A percentile compares a stretch with the other conserved stretches of the same genome.
Conservation (phyloP, 2,113 vertebrate species). For the Hemichromis elongatus region DNA sequence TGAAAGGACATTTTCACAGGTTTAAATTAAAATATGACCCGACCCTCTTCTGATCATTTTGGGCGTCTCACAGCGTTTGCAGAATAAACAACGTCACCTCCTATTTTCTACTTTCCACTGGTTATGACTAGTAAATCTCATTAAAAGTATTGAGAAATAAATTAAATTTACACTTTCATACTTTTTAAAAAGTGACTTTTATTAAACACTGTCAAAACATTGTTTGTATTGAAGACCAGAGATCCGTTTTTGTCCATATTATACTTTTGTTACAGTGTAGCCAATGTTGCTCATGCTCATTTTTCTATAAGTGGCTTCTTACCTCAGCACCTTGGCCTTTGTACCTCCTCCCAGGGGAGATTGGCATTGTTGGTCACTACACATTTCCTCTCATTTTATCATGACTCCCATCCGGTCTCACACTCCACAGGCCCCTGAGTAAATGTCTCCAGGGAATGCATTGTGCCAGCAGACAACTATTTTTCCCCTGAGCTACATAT, state of each 20-base stretch:
- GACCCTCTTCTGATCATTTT: too few relatives aligned
- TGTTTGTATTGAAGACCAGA: background rate
- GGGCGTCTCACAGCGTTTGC: background rate
- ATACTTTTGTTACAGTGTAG: background rate
- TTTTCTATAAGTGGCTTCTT: background rate
- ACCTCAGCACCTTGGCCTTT: conserved; percentile 19
- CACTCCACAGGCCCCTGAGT: conserved; percentile 10
- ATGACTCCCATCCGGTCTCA: conserved; percentile 50
- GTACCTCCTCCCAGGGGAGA: conserved; percentile 3
- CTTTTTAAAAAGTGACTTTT: background rate
- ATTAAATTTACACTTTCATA: background rate
- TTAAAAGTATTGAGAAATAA: background rate
- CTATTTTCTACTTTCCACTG: too few relatives aligned
- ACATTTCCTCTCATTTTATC: conserved; percentile 56
- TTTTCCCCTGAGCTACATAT: background rate
- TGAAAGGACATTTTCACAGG: background rate
- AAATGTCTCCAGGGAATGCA: conserved; percentile 1
- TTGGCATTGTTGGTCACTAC: conserved; percentile 34
- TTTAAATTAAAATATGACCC: background rate
- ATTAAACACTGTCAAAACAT: background rate
- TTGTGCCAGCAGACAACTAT: conserved; percentile 27
- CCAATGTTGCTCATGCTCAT: background rate
- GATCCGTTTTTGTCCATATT: background rate
- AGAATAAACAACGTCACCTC: background rate
- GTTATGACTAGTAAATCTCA: background rate